Base-by-base conservation (phyloP, 2,888 invertebrate species). In the Athalia rosae region DNA sequence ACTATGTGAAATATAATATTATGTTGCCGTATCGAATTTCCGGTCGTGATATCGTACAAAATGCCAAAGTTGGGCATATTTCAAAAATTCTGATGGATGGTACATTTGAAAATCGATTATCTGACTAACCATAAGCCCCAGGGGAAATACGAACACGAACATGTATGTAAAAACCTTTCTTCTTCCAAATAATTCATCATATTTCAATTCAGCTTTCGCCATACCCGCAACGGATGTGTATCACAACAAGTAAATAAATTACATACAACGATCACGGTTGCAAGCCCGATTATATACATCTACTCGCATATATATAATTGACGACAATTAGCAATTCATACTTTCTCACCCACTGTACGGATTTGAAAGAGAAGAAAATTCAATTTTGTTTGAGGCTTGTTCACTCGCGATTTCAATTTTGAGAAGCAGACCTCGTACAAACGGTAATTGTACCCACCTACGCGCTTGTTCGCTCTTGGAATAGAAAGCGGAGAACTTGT, bases 361-460 rank as follows among this genome's bases (percentile, higher is more conserved):
- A 71, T 71, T 58, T 28, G 4, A n/a, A 45, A 58, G 45, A 45
- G 9, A 50, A 56, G 45, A 56, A 53, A 53, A 56, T 56, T 71
- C 50, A 45, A 71, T 50, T 45, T 71, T 45, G 13, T 43, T 71
- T 58, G 41, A 45, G 50, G 71, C 13, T 71, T 71, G 56, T 71
- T 71, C 71, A 71, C 71, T 58, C 71, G 71, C 7, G 43, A 71
- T 45, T 58, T 56, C 71, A 58, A 45, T 71, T 71, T 58, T 58
- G 45, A 45, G 58, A 58, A 45, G 9, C 71, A 45, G 45, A 43
- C 56, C 56, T 71, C 43, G 9, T 45, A 43, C 71, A 71, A 58
- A 45, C 43, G 43, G 43, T 45, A 71, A 71, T n/a, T 71, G 58
- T 58, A 71, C 45, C 69, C 58, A 71, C 45, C 69, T n/a, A 41